These are phyloP conservation scores for Sigmodon hispidus DNA, from an alignment of 2,113 vertebrate species.

Conservation along the genomic window DNA sequence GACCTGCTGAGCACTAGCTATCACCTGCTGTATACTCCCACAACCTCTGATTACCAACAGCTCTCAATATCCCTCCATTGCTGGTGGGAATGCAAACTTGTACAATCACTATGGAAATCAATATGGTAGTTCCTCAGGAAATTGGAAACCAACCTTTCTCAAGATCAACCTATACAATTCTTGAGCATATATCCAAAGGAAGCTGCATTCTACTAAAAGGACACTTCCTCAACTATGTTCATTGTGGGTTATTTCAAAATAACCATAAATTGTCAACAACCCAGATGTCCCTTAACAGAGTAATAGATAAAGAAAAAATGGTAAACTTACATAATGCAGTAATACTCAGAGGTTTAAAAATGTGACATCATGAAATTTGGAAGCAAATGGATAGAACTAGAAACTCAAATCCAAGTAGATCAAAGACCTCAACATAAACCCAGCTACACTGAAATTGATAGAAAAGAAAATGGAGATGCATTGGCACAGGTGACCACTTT, in stretches of 20 bases:
- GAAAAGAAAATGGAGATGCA: too few species aligned
- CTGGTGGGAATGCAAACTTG: not conserved
- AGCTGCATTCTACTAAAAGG: not conserved
- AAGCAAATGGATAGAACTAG: not conserved
- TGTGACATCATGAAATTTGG: not conserved
- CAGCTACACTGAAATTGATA: too few species aligned
- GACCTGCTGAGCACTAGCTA: too few species aligned
- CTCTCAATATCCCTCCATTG: not conserved
- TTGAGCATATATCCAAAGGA: not conserved
- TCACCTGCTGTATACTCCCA: too few species aligned
- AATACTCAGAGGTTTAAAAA: not conserved
- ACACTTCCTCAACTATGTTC: not conserved
- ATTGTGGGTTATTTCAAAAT: not conserved
- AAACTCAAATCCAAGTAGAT: too few species aligned
- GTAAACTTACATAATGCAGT: not conserved
- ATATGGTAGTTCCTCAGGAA: not conserved
- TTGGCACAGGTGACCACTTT: too few species aligned
- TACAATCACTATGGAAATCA: not conserved
- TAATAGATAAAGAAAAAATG: not conserved
- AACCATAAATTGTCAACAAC: not conserved
- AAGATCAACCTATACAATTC: not conserved
- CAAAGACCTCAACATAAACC: too few species aligned
- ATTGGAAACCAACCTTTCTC: not conserved
- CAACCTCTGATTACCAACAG: too few species aligned
- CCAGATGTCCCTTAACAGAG: not conserved